Evolutionary conservation across 2,888 invertebrate genomes (phyloP), one percentile per base, ranked within the genome.

Genomic region (Drepanosiphum platanoidis): DNA sequence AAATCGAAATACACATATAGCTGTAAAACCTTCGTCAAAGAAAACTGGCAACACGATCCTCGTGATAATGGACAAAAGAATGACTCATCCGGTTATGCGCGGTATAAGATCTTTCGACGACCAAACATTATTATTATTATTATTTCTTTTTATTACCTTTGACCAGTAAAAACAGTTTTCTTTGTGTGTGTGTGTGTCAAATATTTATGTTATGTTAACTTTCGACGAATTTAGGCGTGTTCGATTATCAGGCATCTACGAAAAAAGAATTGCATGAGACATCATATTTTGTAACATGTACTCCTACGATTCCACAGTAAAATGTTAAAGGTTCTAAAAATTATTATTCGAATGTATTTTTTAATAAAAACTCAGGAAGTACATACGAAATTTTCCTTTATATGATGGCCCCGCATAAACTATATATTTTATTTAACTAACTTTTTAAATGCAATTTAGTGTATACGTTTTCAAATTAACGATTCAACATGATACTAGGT

Each of bases 61-160:
- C 0, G n/a, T 34, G 75, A 52, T 75, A 22, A 58, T 30, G 58
- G 22, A 75, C 58, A 75, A 58, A 15, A 34, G 58, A 75, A 75
- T 75, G 75, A 75, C 52, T 75, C 75, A 75, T 58, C 30, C 22
- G 11, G 52, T 18, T 58, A 75, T 34, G 22, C n/a, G 32, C 36
- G n/a, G 74, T 46, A 30, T n/a, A n/a, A n/a, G n/a, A n/a, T n/a
- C n/a, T 42, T 39, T 27, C 30, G 30, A 22, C 32, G 18, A 68
- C 68, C 32, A 32, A 68, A 22, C 68, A 68, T 27, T 68, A 15
- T 22, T 34, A 32, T 68, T n/a, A n/a, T n/a, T n/a, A n/a, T n/a
- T n/a, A 18, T 39, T 52, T 3, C 18, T 52, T 46, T 52, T 22
- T 22, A 52, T 22, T 52, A 52, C 52, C n/a, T n/a, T n/a, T n/a